Evolutionary conservation across 2,113 vertebrate species (phyloP).

Genomic region (Cisticola juncidis): DNA sequence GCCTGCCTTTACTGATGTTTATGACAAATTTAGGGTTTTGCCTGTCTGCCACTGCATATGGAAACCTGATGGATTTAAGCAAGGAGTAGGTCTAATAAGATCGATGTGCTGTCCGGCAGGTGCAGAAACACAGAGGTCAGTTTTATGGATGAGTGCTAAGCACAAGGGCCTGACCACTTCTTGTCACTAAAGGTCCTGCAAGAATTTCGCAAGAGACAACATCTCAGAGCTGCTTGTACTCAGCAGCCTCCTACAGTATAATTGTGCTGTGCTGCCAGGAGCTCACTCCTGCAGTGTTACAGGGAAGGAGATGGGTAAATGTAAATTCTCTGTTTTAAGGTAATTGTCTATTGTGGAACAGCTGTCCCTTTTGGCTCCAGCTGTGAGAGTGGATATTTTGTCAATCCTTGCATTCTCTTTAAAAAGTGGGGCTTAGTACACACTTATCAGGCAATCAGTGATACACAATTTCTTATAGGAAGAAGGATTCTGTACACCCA

Average conservation of each 20-base stretch:
- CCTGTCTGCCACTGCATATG: slow-evolving; percentile 17
- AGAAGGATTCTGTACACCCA: slow-evolving; percentile 42
- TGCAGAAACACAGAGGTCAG: not conserved
- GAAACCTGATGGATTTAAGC: slow-evolving; percentile 43
- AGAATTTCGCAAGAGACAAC: not conserved
- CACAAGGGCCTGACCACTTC: not conserved
- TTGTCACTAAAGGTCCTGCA: not conserved
- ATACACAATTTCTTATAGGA: slow-evolving; percentile 49
- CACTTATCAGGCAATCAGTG: slow-evolving; percentile 36
- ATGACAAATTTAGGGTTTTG: slow-evolving; percentile 25
- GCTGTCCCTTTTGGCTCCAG: slow-evolving; percentile 1
- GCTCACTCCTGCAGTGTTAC: not conserved
- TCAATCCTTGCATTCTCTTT: slow-evolving; percentile 15
- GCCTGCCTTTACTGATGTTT: not conserved
- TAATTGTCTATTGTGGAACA: not conserved
- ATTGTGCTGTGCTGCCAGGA: not conserved
- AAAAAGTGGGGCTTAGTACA: not conserved
- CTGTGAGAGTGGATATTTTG: not conserved
- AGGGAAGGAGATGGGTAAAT: not conserved
- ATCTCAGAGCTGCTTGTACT: not conserved
- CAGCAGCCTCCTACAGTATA: not conserved
- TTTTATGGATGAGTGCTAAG: slow-evolving; percentile 9
- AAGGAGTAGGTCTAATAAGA: slow-evolving; percentile 37
- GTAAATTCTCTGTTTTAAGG: not conserved
- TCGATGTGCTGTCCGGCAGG: not conserved